Conservation (phyloP, 2,888 invertebrate species). For the Microchrysa polita region DNA sequence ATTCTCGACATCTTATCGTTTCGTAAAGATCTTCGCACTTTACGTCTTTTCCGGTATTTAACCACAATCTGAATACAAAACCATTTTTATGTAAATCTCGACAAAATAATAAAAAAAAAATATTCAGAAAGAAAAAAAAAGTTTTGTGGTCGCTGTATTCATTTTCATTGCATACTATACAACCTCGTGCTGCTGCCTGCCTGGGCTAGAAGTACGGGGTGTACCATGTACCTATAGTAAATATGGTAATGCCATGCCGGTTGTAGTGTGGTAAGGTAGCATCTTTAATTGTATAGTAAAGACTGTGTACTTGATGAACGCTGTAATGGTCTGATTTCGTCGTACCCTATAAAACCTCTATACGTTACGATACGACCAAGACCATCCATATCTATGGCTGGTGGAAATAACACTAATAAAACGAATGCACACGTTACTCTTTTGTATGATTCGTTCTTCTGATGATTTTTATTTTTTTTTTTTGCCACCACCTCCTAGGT, state of each 20-base stretch:
- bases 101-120: no score
- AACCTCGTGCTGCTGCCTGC: no score
- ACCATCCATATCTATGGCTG: not conserved
- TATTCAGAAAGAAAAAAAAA: no score
- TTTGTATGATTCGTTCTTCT: no score
- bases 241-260: no score
- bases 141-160: constrained; percentile 1
- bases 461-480: no score
- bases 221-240: no score
- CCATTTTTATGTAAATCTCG: constrained; percentile 36
- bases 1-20: constrained; percentile 33
- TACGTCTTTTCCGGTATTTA: constrained; percentile 40
- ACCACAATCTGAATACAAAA: constrained; percentile 37
- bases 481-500: not conserved
- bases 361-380: not conserved
- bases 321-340: not conserved
- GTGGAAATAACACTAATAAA: not conserved
- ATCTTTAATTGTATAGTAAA: not conserved
- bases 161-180: not conserved
- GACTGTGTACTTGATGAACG: no score
- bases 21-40: constrained; percentile 29
- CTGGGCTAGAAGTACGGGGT: no score
- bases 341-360: no score
- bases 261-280: not conserved
- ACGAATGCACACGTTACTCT: constrained; percentile 8